Conservation (phyloP, 2,113 vertebrate genomes). For the Oostethus manadensis region DNA sequence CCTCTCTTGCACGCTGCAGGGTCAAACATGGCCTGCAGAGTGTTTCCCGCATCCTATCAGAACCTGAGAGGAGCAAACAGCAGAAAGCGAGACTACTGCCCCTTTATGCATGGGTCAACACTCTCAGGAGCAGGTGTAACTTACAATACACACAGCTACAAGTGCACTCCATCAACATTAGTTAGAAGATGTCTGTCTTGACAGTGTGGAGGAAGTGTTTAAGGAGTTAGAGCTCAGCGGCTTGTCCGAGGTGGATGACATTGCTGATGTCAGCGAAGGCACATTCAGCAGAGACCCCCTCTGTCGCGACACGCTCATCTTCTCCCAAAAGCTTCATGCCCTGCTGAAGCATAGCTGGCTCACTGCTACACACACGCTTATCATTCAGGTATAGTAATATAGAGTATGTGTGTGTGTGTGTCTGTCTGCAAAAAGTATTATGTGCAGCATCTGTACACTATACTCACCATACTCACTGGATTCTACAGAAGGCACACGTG, state of each 20-base stretch:
- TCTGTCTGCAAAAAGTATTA: too few species aligned
- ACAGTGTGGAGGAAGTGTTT: constrained; percentile 78
- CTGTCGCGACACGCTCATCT: constrained; percentile 80
- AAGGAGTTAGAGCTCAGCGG: constrained; percentile 64
- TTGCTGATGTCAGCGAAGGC: constrained; percentile 53
- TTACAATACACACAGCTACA: not conserved
- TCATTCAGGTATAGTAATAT: constrained; percentile 83
- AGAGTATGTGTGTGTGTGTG: not conserved
- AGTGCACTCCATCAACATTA: not conserved
- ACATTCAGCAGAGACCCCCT: constrained; percentile 80
- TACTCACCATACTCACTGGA: not conserved
- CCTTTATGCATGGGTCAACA: constrained; percentile 84
- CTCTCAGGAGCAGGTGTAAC: constrained; percentile 78
- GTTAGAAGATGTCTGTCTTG: not conserved
- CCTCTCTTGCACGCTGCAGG: constrained; percentile 82
- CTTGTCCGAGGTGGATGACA: constrained; percentile 67
- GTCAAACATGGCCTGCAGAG: constrained; percentile 80
- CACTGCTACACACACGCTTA: constrained; percentile 65
- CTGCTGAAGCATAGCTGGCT: constrained; percentile 71
- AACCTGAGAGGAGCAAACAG: constrained; percentile 75
- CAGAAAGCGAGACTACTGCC: constrained; percentile 74
- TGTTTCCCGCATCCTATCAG: constrained; percentile 79
- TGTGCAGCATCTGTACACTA: too few species aligned
- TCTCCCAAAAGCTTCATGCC: constrained; percentile 72
- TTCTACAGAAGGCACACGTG: not conserved